Conservation (phyloP, 30 jellyfish, hydroid and myxozoan genomes). For the Aurelia coerulea region DNA sequence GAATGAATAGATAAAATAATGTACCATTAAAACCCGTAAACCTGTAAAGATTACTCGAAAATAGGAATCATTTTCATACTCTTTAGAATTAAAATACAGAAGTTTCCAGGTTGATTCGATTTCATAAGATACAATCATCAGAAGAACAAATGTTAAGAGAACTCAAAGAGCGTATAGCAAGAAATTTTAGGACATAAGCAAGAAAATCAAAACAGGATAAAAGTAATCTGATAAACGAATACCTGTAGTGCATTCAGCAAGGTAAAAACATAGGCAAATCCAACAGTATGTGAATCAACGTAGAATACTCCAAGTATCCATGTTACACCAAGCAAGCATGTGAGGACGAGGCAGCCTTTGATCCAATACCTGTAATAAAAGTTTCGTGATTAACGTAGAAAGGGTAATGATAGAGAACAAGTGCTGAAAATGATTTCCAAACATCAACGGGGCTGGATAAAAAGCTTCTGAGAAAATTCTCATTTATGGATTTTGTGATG, state of each 20-base stretch:
- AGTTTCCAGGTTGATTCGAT: background rate
- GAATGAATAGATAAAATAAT: too few relatives aligned
- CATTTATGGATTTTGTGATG: too few relatives aligned
- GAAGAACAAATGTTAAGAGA: too few relatives aligned
- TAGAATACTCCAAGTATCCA: slow-evolving; percentile 88
- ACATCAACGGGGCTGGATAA: too few relatives aligned
- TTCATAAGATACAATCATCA: too few relatives aligned
- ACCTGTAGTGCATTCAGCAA: slow-evolving; percentile 93
- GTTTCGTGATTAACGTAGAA: too few relatives aligned
- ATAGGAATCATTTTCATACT: slow-evolving; percentile 7
- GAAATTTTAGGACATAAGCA: too few relatives aligned
- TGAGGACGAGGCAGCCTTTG: slow-evolving; percentile 84
- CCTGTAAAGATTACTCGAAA: background rate
- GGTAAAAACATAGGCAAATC: slow-evolving; percentile 84
- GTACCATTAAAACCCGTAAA: background rate
- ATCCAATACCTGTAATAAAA: slow-evolving; percentile 82
- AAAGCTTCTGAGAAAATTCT: too few relatives aligned
- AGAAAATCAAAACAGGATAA: too few relatives aligned
- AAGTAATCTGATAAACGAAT: background rate
- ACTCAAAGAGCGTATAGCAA: too few relatives aligned
- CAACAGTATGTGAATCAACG: slow-evolving; percentile 71
- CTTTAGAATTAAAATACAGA: background rate
- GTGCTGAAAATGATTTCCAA: too few relatives aligned
- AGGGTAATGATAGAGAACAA: too few relatives aligned
- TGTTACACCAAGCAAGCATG: slow-evolving; percentile 87